Base-by-base conservation (phyloP, 2,888 invertebrate species). In the Drosophila kambysellisi region DNA sequence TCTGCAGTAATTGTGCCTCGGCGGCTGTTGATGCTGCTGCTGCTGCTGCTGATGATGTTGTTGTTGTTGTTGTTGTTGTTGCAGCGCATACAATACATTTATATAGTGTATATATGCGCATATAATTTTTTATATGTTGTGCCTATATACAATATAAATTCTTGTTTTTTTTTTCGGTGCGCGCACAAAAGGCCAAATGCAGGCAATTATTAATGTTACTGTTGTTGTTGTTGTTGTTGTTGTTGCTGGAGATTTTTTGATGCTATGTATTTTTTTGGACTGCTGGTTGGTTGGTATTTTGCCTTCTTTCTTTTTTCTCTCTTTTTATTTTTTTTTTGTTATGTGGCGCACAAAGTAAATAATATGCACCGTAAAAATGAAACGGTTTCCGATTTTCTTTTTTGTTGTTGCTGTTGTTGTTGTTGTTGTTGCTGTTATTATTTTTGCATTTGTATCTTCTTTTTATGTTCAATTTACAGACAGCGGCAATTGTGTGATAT, bases 141-240 rank as follows among this genome's bases (percentile, higher is more conserved):
- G 73, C 69, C 69, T 72, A 79, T 79, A 70, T 81, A 79, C 65
- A 79, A 70, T 76, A 76, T 50, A 61, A 72, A 79, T 70, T 63
- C 71, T 25, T 59, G 48, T 52, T 63, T 43, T 67, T 70, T 72
- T 70, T 75, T 63, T 74, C 56, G 69, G 52, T 73, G 71, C 77
- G 76, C 82, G 69, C 84, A 88, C 84, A 86, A 88, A 86, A 86
- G 87, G 81, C 83, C 76, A 81, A 85, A 82, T 82, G 81, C 86
- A 70, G 83, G 82, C 88, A 81, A 86, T 84, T 79, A 77, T 82
- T 83, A 66, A 74, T 79, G 69, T 66, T 70, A 53, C 54, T 74
- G 60, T 66, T 71, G 70, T 53, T 68, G 68, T 68, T 77, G 67
- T 53, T 68, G 68, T 67, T 74, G 60, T 66, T 71, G 70, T 50